Evolutionary conservation across 2,113 vertebrate species (phyloP).

Genomic region (Eleginops maclovinus): DNA sequence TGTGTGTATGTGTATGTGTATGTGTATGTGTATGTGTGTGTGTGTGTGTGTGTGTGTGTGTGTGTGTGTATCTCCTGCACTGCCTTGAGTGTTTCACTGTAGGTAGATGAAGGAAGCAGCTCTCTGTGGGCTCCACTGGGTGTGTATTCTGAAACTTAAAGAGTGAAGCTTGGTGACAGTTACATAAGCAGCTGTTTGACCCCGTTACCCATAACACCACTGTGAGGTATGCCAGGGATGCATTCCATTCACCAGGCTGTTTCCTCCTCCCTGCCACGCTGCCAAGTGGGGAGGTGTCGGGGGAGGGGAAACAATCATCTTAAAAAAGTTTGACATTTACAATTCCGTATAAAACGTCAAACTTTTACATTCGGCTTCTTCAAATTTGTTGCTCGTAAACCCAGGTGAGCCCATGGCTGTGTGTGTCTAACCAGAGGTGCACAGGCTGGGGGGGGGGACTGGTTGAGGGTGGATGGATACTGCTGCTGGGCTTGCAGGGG

Average conservation of each 20-base stretch:
- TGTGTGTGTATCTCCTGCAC: conserved; percentile 55
- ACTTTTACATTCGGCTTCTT: conserved; percentile 11
- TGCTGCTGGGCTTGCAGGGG: conserved; percentile 9
- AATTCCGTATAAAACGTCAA: background rate
- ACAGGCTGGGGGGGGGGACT: conserved; percentile 12
- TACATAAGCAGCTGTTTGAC: conserved; percentile 44
- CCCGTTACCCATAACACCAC: background rate
- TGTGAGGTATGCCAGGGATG: conserved; percentile 19
- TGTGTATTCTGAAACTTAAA: conserved; percentile 14
- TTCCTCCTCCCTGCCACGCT: conserved; percentile 23
- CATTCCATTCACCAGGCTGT: conserved; percentile 45
- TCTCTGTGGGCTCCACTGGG: conserved; percentile 50
- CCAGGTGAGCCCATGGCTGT: conserved; percentile 39
- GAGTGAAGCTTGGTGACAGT: conserved; percentile 1
- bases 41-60: background rate
- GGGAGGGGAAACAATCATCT: too few species aligned
- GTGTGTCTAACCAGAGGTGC: conserved; percentile 24
- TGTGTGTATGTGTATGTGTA: too few species aligned
- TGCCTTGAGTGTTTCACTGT: conserved; percentile 40
- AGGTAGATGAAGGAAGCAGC: conserved; percentile 41
- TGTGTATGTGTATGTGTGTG: too few species aligned
- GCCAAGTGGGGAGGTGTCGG: background rate
- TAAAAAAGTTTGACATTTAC: background rate
- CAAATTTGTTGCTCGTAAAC: background rate
- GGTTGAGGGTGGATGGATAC: conserved; percentile 27